A percentile compares a stretch with the other conserved stretches of the same genome.
Conservation (phyloP, 1,140 invertebrate genomes). For the Bombus ignitus region DNA sequence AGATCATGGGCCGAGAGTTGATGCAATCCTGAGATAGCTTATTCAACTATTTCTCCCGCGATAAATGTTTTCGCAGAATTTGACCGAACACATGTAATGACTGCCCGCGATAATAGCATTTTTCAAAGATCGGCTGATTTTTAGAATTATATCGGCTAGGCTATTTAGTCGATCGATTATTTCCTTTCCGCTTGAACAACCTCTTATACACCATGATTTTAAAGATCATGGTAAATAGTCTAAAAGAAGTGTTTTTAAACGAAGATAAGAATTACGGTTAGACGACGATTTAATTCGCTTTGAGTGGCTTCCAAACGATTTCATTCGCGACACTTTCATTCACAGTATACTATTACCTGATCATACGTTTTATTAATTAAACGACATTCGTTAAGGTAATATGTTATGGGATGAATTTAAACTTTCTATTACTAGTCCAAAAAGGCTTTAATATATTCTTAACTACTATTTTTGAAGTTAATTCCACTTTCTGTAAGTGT, state of each 20-base stretch:
- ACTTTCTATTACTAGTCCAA: too few relatives aligned
- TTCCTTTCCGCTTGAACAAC: background rate
- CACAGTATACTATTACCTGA: too few relatives aligned
- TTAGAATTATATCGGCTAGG: background rate
- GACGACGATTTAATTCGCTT: too few relatives aligned
- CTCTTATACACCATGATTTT: background rate
- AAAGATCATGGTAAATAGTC: background rate
- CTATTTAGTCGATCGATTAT: background rate
- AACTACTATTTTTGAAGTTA: too few relatives aligned
- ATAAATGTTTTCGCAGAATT: conserved; percentile 33
- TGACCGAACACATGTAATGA: background rate
- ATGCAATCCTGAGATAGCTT: conserved; percentile 37
- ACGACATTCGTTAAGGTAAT: too few relatives aligned
- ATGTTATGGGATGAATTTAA: too few relatives aligned
- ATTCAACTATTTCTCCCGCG: conserved; percentile 1
- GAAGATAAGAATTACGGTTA: background rate
- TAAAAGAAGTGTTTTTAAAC: background rate
- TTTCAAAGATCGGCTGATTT: background rate
- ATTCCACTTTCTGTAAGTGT: too few relatives aligned
- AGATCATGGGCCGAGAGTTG: conserved; percentile 34
- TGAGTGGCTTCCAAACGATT: too few relatives aligned
- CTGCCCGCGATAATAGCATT: background rate
- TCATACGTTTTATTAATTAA: too few relatives aligned
- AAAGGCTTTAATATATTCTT: too few relatives aligned
- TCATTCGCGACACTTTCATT: too few relatives aligned